A percentile compares a stretch with the other conserved stretches of the same genome.
Evolutionary conservation across 1,140 invertebrate genomes (phyloP).

Genomic region (Drosophila leontia): DNA sequence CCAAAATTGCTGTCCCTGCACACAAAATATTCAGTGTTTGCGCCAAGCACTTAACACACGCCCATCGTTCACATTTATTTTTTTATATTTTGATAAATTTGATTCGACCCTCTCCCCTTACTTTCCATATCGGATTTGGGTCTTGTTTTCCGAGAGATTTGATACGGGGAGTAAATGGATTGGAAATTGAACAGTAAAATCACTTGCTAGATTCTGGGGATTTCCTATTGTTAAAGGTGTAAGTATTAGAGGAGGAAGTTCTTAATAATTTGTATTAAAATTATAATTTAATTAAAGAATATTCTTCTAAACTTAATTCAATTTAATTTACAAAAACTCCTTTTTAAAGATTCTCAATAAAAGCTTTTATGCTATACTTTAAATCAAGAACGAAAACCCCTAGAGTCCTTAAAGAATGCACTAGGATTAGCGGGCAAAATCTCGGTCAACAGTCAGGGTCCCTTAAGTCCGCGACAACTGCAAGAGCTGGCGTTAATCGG

Average conservation of each 20-base stretch:
- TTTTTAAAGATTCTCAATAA: background rate
- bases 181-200: constrained; percentile 17
- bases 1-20: constrained; percentile 1
- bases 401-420: background rate
- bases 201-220: background rate
- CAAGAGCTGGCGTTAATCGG: constrained; percentile 45
- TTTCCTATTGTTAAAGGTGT: background rate
- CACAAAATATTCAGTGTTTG: constrained; percentile 15
- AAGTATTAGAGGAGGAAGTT: background rate
- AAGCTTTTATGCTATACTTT: background rate
- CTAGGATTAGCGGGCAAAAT: constrained; percentile 12
- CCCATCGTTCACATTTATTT: constrained; percentile 7
- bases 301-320: background rate
- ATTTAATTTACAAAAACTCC: background rate
- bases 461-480: constrained; percentile 8
- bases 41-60: constrained; percentile 7
- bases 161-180: constrained; percentile 13
- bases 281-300: too few relatives aligned
- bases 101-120: background rate
- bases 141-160: constrained; percentile 13
- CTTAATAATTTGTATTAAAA: background rate
- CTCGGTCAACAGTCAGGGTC: background rate
- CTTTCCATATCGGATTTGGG: constrained; percentile 3
- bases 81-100: constrained; percentile 10
- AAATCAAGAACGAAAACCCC: background rate